These are phyloP conservation scores for Acrocephalus kingi DNA, from an alignment of 2,113 vertebrate species.

Conservation along the genomic window DNA sequence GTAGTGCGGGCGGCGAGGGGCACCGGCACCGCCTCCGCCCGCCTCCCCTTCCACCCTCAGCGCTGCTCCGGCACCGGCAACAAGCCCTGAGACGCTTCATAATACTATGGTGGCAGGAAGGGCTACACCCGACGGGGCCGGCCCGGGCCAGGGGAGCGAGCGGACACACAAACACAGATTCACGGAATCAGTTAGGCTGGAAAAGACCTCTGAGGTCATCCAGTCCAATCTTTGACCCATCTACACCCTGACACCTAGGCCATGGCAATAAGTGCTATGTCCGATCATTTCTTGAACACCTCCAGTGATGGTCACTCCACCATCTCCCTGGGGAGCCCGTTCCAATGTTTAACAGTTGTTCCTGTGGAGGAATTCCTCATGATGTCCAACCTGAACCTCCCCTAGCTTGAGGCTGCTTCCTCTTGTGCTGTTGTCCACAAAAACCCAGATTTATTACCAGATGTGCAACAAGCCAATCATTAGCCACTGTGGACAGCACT, in stretches of 20 bases:
- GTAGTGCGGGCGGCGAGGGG: background rate
- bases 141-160: too few relatives aligned
- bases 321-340: background rate
- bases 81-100: rapidly evolving
- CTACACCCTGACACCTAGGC: too few relatives aligned
- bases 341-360: background rate
- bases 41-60: rapidly evolving
- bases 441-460: background rate
- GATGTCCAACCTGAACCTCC: background rate
- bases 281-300: background rate
- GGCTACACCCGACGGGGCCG: background rate
- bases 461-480: too few relatives aligned
- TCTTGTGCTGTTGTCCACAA: background rate
- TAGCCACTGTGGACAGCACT: too few relatives aligned
- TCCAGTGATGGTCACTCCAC: background rate
- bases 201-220: background rate
- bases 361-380: background rate
- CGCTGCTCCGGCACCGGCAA: rapidly evolving
- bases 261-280: background rate
- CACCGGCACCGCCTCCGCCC: background rate
- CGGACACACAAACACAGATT: background rate
- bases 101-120: rapidly evolving
- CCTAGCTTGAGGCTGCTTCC: background rate
- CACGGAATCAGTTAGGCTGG: background rate
- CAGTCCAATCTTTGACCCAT: too few relatives aligned